phyloP scores from a whole-genome alignment of 2,797 vertebrate species.

The Spatula versicolor region DNA sequence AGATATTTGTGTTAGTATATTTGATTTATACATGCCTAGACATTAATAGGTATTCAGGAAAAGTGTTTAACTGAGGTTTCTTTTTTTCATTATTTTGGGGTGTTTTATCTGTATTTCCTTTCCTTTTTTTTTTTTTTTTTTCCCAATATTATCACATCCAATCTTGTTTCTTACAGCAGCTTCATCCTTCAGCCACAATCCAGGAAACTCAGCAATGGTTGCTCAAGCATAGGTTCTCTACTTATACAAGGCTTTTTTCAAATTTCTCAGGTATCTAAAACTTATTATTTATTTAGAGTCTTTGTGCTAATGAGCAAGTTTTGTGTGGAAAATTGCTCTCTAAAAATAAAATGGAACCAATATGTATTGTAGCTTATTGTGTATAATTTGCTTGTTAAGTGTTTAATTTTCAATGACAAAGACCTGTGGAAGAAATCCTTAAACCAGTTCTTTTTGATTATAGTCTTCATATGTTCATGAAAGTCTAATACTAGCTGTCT shows the following conservation, averaged over 20 bases:
- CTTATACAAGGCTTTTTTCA: conserved; percentile 90
- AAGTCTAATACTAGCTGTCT: background rate
- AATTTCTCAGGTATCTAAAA: conserved; percentile 89
- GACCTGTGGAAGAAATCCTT: background rate
- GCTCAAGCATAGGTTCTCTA: conserved; percentile 90
- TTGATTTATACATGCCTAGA: background rate
- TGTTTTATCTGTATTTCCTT: no score
- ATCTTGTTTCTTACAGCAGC: conserved; percentile 80
- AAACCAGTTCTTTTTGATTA: background rate
- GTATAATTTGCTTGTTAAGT: background rate
- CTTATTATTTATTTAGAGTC: background rate
- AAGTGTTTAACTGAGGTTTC: background rate
- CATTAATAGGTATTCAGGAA: background rate
- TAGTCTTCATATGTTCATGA: background rate
- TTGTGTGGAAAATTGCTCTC: background rate
- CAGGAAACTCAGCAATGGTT: conserved; percentile 94
- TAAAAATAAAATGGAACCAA: background rate
- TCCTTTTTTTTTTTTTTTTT: background rate
- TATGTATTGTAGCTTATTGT: background rate
- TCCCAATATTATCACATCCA: background rate
- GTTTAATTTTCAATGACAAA: background rate
- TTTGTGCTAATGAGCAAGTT: background rate
- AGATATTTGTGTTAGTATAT: background rate
- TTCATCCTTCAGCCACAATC: conserved; percentile 90
- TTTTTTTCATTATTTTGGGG: background rate